Evolutionary conservation across 2,113 vertebrate genomes (phyloP), one percentile per base, ranked within the genome.

Genomic region (Pholis gunnellus): DNA sequence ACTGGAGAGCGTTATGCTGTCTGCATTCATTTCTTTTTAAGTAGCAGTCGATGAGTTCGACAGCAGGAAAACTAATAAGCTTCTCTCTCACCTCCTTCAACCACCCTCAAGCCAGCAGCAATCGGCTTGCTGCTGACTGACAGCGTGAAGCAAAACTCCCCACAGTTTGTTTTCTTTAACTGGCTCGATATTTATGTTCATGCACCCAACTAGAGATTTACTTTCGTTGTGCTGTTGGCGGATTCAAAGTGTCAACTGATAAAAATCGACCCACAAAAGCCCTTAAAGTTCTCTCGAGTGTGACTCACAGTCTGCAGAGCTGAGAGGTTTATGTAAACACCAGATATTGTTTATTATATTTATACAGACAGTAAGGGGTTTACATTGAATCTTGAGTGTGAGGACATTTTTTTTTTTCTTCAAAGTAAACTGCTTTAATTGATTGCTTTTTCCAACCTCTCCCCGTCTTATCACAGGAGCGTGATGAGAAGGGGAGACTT

Each of bases 401-500:
- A 31, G 31, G 3, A 31, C 31, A 31, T 46, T 59, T 22, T 63
- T n/a, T 63, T n/a, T 56, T 3, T 2, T 17, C 13, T 31, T 31
- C 27, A 13, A 2, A 17, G 25, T 63, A 4, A 36, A 34, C 1
- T 46, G 9, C 7, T 59, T 56, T 48, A 15, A 61, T 72, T 17
- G 0, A 50, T 5, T 61, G 6, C 18, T 60, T 60, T 50, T 3
- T 25, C 34, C 4, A 13, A 44, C 8, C 9, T 40, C 6, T 48
- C 18, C 64, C 9, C 3, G 0, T 70, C 90, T 65, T 65, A 27
- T 8, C 15, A 0, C 81, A 99, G 98, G 98, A 99, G 91, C 97
- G 97, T 25, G 98, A 99, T 67, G 98, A 99, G 92, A 99, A 99
- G 91, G 90, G 96, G 65, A 96, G 95, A 61, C 96, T 99, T 18